Evolutionary conservation across 1,140 invertebrate genomes (phyloP), one percentile per base, ranked within the genome.

Genomic region (Leptinotarsa defecta): DNA sequence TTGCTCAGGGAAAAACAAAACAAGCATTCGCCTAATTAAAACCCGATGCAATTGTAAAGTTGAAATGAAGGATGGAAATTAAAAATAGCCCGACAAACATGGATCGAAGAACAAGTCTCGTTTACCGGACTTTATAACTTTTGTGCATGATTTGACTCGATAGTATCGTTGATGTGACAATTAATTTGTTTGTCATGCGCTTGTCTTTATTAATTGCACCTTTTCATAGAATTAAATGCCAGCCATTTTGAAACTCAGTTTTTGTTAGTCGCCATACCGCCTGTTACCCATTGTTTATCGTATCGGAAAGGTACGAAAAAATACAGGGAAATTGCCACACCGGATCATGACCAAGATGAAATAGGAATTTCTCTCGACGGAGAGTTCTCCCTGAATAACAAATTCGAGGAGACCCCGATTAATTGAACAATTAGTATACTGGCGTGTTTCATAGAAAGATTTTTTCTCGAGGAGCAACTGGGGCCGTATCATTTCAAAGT

Each of bases 21-120:
- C 48, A 75, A 75, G 74, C 73, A 34, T 75, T 77, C 69, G 62
- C 76, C 67, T 77, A 77, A 77, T 77, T 77, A 77, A 77, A 75
- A 65, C 48, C 57, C 24, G 68, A 68, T 71, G 61, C 63, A 57
- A 62, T 63, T 65, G 27, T 4, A 5, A 20, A 64, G 52, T 65
- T 73, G 63, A 73, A 65, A 64, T 65, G 52, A 73, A 72, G 68
- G 69, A 75, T 72, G 73, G 70, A 77, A 77, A 77, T 77, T 77
- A 74, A 75, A 77, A 77, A 77, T 77, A 75, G 76, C 76, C 74
- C 19, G 76, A 77, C 76, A 77, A 75, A 75, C 76, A 75, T 77
- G 76, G 73, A 24, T 64, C 64, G 62, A 75, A 61, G 73, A 77
- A 77, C 73, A 19, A 74, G 73, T 69, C 73, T 68, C 65, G 48